phyloP scores from a whole-genome alignment of 2,797 vertebrate genomes.

The Falco naumanni region DNA sequence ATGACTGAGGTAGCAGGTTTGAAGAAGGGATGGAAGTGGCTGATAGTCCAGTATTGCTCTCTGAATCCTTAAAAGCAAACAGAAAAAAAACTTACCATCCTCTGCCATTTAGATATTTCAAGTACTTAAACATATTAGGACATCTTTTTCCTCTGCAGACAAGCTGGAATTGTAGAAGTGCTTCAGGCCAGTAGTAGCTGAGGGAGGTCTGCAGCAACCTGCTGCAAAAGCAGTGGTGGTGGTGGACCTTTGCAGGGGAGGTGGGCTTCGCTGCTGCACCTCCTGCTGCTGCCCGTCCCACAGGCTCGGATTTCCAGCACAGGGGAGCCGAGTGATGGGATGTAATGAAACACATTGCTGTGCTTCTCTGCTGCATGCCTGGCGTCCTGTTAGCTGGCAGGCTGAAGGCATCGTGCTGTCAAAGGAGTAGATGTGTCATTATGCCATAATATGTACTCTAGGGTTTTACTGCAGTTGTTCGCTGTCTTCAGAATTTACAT shows the following conservation, averaged over 20 bases:
- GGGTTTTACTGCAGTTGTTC: not conserved
- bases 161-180: not conserved
- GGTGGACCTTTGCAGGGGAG: no score
- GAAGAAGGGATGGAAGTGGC: not conserved
- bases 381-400: not conserved
- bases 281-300: not conserved
- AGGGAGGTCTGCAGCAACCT: not conserved
- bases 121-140: not conserved
- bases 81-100: not conserved
- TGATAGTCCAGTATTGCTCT: not conserved
- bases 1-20: not conserved
- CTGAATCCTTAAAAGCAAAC: not conserved
- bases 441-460: not conserved
- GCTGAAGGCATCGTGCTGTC: not conserved
- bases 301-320: not conserved
- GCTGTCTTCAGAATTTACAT: not conserved
- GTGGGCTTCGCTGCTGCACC: not conserved
- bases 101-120: not conserved
- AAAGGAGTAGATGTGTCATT: not conserved
- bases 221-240: not conserved
- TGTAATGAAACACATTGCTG: not conserved
- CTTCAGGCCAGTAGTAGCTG: not conserved
- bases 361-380: not conserved
- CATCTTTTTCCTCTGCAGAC: accelerated
- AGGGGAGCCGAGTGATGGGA: not conserved